Evolutionary conservation across 2,888 invertebrate genomes (phyloP).

Genomic region (Epistrophella euchroma): DNA sequence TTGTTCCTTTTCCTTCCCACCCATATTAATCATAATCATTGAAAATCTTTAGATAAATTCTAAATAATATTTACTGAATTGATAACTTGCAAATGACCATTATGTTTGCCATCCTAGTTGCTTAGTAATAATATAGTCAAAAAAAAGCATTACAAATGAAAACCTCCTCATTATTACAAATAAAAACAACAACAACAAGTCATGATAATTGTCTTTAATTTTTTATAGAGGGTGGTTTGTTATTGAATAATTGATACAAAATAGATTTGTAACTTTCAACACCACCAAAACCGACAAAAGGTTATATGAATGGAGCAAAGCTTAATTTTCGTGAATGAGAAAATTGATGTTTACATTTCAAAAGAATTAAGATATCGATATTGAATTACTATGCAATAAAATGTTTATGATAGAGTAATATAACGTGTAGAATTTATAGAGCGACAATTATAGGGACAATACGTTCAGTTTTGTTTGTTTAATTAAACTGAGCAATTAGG

Average conservation of each 20-base stretch:
- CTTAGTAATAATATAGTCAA: not conserved
- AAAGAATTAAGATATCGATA: not conserved
- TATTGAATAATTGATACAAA: conserved; percentile 4
- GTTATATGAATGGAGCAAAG: not conserved
- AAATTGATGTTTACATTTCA: conserved; percentile 12
- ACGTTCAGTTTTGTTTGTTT: conserved; percentile 5
- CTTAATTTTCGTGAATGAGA: not conserved
- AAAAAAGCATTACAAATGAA: not conserved
- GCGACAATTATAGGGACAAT: not conserved
- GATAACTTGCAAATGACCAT: not conserved
- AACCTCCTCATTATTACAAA: not conserved
- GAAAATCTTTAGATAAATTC: too few species aligned
- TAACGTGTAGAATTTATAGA: not conserved
- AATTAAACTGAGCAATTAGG: not conserved
- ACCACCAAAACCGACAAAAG: not conserved
- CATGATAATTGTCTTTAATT: not conserved
- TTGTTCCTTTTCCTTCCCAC: too few species aligned
- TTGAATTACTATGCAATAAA: not conserved
- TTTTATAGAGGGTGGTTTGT: not conserved
- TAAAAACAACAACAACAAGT: not conserved
- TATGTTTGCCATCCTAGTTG: not conserved
- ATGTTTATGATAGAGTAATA: not conserved
- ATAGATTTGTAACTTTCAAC: conserved; percentile 18
- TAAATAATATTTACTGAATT: too few species aligned
- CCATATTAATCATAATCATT: too few species aligned